Percentiles rank a stretch among this genome's conserved stretches.
Conservation (phyloP, 2,113 vertebrate genomes). For the Larimichthys crocea region DNA sequence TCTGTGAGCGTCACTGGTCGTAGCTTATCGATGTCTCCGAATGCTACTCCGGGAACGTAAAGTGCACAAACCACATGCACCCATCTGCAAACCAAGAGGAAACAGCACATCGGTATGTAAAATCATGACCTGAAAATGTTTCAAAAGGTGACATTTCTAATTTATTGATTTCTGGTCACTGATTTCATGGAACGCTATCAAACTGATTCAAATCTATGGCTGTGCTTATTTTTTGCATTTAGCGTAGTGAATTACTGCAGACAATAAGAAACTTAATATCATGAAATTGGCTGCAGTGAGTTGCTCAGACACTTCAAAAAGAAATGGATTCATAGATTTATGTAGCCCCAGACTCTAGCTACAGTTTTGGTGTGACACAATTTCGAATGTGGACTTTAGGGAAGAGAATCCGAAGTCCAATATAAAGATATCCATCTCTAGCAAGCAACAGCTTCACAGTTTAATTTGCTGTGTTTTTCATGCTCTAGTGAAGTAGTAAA, state of each 20-base stretch:
- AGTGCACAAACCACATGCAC: slow-evolving; percentile 99
- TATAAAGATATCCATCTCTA: slow-evolving; percentile 95
- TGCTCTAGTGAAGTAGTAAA: slow-evolving; percentile 97
- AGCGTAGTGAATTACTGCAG: slow-evolving; percentile 37
- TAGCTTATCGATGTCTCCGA: slow-evolving; percentile 98
- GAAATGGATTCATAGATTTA: slow-evolving; percentile 73
- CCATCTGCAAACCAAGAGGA: slow-evolving; percentile 85
- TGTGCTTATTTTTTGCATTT: slow-evolving; percentile 42
- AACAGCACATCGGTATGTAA: neutral
- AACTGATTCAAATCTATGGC: slow-evolving; percentile 29
- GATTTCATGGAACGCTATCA: slow-evolving; percentile 22
- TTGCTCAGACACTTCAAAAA: slow-evolving; percentile 61
- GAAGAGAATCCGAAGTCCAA: slow-evolving; percentile 88
- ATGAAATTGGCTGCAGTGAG: slow-evolving; percentile 55
- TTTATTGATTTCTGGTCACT: neutral
- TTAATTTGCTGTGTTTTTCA: slow-evolving; percentile 96
- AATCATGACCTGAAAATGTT: neutral
- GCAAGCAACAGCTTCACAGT: slow-evolving; percentile 91
- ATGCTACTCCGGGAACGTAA: slow-evolving; percentile 98
- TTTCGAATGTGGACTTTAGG: slow-evolving; percentile 84
- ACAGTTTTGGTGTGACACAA: slow-evolving; percentile 74
- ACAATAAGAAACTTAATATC: slow-evolving; percentile 58
- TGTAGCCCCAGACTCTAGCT: slow-evolving; percentile 58
- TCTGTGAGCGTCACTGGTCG: slow-evolving; percentile 97
- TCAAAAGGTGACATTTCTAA: slow-evolving; percentile 42